These are phyloP conservation scores for Otolemur garnettii DNA, from an alignment of 2,113 vertebrate genomes.

Conservation along the genomic window DNA sequence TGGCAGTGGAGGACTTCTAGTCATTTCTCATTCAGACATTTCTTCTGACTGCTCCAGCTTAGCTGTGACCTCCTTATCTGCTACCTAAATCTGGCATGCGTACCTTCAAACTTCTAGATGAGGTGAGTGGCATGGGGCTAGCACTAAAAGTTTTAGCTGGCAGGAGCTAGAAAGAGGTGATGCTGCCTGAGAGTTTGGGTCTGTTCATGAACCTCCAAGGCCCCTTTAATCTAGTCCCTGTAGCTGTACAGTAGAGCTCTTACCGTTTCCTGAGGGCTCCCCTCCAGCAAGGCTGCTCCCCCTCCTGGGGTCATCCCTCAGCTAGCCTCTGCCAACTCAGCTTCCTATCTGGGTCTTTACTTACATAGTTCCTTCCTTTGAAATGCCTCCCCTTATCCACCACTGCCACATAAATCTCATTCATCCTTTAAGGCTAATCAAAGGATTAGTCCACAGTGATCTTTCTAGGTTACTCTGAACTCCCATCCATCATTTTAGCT, in stretches of 20 bases:
- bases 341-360: background rate
- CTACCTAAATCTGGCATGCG: background rate
- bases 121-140: background rate
- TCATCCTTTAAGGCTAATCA: background rate
- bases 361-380: background rate
- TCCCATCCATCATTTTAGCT: background rate
- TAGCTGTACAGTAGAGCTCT: background rate
- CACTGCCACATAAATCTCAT: background rate
- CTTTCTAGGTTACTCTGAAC: background rate
- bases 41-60: background rate
- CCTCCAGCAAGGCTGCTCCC: background rate
- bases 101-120: background rate
- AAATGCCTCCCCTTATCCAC: accelerated
- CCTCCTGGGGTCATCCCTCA: background rate
- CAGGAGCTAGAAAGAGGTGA: background rate
- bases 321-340: background rate
- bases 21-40: background rate
- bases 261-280: background rate
- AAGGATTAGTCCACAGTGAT: background rate
- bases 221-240: background rate
- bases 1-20: background rate
- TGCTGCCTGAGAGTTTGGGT: background rate
- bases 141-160: background rate
- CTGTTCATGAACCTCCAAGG: background rate
- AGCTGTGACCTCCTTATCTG: background rate